Percentiles rank a stretch among this genome's conserved stretches.
phyloP scores from a whole-genome alignment of 2,113 vertebrate genomes.

The Nannospalax galili region DNA sequence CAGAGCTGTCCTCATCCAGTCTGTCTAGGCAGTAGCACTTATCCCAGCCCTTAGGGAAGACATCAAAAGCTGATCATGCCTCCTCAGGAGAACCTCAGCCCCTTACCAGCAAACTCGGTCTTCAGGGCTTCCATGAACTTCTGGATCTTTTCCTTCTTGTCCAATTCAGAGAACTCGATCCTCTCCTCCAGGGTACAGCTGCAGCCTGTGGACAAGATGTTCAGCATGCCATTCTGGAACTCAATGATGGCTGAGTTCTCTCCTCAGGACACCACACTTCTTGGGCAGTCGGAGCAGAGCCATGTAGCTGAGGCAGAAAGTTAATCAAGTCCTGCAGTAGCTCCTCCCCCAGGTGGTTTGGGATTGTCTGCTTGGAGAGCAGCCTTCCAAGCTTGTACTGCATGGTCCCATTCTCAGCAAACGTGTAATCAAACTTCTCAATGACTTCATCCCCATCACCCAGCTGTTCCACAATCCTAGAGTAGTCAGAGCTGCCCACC shows the following conservation, averaged over 20 bases:
- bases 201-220: constrained; percentile 97
- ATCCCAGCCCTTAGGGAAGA: constrained; percentile 99
- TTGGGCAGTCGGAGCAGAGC: constrained; percentile 96
- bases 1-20: constrained; percentile 91
- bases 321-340: constrained; percentile 99
- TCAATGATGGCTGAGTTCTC: constrained; percentile 99
- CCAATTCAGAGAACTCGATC: constrained; percentile 96
- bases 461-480: constrained; percentile 97
- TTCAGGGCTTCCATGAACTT: constrained; percentile 97
- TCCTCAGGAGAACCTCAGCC: constrained; percentile 95
- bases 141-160: constrained; percentile 98
- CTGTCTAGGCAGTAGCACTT: constrained; percentile 95
- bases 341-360: constrained; percentile 96
- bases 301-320: constrained; percentile 98
- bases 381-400: constrained; percentile 97
- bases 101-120: constrained; percentile 96
- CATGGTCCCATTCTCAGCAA: constrained; percentile 97
- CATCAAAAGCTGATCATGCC: constrained; percentile 98
- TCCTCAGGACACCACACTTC: too few relatives aligned
- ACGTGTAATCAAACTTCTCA: constrained; percentile 97
- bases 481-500: constrained; percentile 97
- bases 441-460: constrained; percentile 97
- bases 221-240: constrained; percentile 97
- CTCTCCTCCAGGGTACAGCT: constrained; percentile 95
- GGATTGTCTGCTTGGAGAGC: constrained; percentile 97